Conservation (phyloP, 2,888 invertebrate genomes). For the Onthophagus sagittarius region DNA sequence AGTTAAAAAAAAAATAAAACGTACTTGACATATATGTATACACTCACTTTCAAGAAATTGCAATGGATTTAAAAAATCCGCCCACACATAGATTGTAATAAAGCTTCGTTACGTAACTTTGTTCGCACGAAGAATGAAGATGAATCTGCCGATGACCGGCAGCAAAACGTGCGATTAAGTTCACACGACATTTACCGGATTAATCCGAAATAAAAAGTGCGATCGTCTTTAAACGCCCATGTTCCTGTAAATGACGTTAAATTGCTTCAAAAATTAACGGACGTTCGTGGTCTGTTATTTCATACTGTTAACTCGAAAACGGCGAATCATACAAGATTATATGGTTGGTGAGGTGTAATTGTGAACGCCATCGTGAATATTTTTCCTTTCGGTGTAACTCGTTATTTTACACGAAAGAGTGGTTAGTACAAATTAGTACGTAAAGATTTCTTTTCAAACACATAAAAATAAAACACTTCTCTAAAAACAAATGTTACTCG, state of each 20-base stretch:
- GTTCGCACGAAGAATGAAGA: not conserved
- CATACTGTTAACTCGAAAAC: not conserved
- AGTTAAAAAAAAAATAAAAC: not conserved
- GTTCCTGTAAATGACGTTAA: not conserved
- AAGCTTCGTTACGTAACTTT: not conserved
- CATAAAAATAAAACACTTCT: not conserved
- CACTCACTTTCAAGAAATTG: not conserved
- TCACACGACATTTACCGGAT: not conserved
- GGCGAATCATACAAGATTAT: not conserved
- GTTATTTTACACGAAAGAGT: not conserved
- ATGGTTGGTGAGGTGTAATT: not conserved
- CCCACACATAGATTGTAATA: not conserved
- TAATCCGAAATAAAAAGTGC: not conserved
- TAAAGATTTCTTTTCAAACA: not conserved
- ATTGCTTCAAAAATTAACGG: not conserved
- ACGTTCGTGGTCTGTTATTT: not conserved
- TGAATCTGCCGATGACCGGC: not conserved
- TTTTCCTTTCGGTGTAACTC: not conserved
- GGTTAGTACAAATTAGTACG: not conserved
- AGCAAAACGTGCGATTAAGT: not conserved
- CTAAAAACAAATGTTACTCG: not conserved
- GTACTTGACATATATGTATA: not conserved
- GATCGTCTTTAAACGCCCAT: not conserved
- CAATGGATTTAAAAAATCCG: not conserved
- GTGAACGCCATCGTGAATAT: not conserved